These are phyloP conservation scores for Choristoneura fumiferana DNA, from an alignment of 1,140 invertebrate species.

Conservation along the genomic window DNA sequence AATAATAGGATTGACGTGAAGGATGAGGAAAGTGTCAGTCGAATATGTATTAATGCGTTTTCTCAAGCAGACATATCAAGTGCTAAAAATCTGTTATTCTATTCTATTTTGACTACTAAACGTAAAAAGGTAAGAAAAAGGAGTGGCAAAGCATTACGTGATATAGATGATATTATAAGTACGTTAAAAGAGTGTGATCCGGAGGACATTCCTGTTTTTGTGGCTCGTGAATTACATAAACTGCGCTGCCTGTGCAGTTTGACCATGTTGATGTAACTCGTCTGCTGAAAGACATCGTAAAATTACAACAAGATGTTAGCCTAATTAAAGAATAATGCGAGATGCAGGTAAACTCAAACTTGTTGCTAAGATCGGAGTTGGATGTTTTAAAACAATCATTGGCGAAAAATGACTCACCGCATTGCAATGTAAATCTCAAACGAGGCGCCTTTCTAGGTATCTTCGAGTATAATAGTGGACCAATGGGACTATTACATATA, in stretches of 20 bases:
- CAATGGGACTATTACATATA: too few species aligned
- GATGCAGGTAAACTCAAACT: background rate
- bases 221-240: slow-evolving; percentile 4
- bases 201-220: background rate
- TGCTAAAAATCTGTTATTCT: background rate
- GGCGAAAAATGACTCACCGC: background rate
- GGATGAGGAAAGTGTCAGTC: slow-evolving; percentile 1
- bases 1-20: background rate
- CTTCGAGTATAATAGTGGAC: background rate
- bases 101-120: background rate
- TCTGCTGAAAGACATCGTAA: slow-evolving; percentile 10
- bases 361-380: background rate
- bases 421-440: background rate
- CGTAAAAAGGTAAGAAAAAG: background rate
- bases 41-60: background rate
- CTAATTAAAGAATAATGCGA: background rate
- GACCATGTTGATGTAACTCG: slow-evolving; percentile 18
- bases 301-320: background rate
- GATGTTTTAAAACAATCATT: background rate
- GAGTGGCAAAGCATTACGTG: background rate
- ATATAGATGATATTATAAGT: background rate
- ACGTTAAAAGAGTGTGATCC: background rate
- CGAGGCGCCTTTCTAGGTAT: background rate
- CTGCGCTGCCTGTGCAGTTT: slow-evolving; percentile 11
- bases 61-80: background rate